A percentile compares a stretch with the other conserved stretches of the same genome.
Evolutionary conservation across 2,797 vertebrate genomes (phyloP).

Genomic region (Arctocebus calabarensis): DNA sequence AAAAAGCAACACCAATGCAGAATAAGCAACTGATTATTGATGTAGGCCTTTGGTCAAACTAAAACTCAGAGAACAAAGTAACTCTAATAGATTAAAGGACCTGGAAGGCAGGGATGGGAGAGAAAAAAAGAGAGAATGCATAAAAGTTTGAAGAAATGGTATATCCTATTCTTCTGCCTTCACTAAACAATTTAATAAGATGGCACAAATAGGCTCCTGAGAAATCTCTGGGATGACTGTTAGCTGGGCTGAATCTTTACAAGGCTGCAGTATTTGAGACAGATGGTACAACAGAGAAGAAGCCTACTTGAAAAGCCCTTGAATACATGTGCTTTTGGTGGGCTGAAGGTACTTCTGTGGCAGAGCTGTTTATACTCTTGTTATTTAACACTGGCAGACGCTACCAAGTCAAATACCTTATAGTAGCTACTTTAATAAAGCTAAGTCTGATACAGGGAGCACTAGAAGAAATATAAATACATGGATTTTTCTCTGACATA

Average conservation of each 20-base stretch:
- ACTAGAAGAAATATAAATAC: not conserved
- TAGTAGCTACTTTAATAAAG: constrained; percentile 44
- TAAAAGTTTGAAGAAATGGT: constrained; percentile 41
- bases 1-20: constrained; percentile 22
- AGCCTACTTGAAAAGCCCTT: not conserved
- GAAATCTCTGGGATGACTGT: constrained; percentile 9
- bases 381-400: constrained; percentile 31
- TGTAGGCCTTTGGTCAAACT: not conserved
- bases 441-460: not conserved
- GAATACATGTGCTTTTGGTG: not conserved
- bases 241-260: constrained; percentile 36
- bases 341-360: not conserved
- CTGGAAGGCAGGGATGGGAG: not conserved
- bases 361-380: constrained; percentile 23
- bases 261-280: constrained; percentile 6
- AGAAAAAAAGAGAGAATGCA: not conserved
- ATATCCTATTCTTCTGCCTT: not conserved
- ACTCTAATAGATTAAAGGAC: not conserved
- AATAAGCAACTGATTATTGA: constrained; percentile 19
- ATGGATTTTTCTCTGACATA: not conserved
- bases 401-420: constrained; percentile 9
- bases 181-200: constrained; percentile 40
- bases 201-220: not conserved
- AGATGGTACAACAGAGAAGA: not conserved
- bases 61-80: constrained; percentile 54